phyloP scores from a whole-genome alignment of 2,797 vertebrate species.

The Girardinus metallicus region DNA sequence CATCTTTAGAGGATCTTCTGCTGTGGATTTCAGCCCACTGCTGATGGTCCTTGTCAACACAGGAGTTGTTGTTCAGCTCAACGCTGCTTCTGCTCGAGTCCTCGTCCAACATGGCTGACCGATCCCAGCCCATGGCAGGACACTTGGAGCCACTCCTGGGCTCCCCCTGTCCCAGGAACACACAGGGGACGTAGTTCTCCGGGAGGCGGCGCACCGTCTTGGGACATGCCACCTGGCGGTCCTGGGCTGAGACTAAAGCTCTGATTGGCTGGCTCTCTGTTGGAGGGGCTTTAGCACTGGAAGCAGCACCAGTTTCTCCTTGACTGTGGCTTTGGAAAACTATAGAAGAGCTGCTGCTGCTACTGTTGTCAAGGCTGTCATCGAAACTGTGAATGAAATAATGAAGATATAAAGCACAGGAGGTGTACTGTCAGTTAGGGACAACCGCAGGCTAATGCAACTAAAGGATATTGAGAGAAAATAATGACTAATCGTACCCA shows the following conservation, averaged over 20 bases:
- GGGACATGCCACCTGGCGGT: conserved; percentile 66
- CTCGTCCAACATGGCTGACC: conserved; percentile 63
- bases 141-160: conserved; percentile 55
- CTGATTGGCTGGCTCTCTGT: conserved; percentile 20
- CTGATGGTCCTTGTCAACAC: conserved; percentile 54
- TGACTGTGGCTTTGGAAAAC: conserved; percentile 86
- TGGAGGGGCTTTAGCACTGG: conserved; percentile 15
- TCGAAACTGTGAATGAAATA: conserved; percentile 57
- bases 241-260: conserved; percentile 46
- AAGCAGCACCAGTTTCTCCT: conserved; percentile 38
- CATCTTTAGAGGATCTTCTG: conserved; percentile 70
- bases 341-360: conserved; percentile 84
- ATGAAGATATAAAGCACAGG: neutral
- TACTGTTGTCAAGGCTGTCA: conserved; percentile 74
- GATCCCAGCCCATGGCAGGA: conserved; percentile 68
- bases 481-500: conserved; percentile 46
- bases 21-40: conserved; percentile 61
- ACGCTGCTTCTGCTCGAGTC: conserved; percentile 61
- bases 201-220: conserved; percentile 61
- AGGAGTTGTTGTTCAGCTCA: conserved; percentile 77
- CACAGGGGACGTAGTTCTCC: conserved; percentile 81
- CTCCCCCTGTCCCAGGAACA: conserved; percentile 73
- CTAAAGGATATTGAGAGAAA: neutral
- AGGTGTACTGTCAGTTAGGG: neutral
- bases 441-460: neutral